Base-by-base conservation (phyloP, 2,888 invertebrate genomes). In the Prosopocoilus inquinatus region DNA sequence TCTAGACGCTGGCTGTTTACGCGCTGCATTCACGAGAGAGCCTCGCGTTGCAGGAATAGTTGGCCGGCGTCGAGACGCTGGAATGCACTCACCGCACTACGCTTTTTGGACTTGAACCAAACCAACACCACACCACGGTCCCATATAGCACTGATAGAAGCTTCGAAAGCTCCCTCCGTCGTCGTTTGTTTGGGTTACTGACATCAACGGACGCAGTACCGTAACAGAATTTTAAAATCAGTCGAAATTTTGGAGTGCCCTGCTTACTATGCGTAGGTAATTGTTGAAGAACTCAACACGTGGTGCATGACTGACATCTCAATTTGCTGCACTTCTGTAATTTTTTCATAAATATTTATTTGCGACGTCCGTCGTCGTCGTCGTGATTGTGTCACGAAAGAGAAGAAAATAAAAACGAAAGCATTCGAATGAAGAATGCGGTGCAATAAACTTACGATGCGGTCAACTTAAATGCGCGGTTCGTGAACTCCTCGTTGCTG, bases 41-140 rank as follows among this genome's bases (percentile, higher is more conserved):
- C 32, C 12, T 47, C 48, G 49, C 43, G 51, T 35, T 48, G 49
- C 47, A n/a, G 51, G 41, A 41, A 41, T 36, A 28, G 39, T 45
- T 39, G 41, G 44, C 51, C 55, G 45, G 28, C 35, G 41, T 60
- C 44, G 39, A 16, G 16, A 13, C 41, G 9, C n/a, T 9, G 41
- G 41, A 41, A 41, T 41, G 41, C 41, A 16, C 9, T 41, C 41
- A 16, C 41, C 9, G 41, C 41, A 41, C 16, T n/a, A 11, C 41
- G 41, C 9, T 13, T 11, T 15, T 41, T 41, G 41, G 41, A 41
- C 41, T 13, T 16, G 12, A 9, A 41, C 41, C 41, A 41, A 41
- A n/a, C 41, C n/a, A 3, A 11, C 3, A 13, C 39, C 9, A 3
- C 39, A 5, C 41, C 12, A 16, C 41, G 41, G 13, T 28, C 20